Conservation (phyloP, 2,888 invertebrate species). For the Trimorus sp. region DNA sequence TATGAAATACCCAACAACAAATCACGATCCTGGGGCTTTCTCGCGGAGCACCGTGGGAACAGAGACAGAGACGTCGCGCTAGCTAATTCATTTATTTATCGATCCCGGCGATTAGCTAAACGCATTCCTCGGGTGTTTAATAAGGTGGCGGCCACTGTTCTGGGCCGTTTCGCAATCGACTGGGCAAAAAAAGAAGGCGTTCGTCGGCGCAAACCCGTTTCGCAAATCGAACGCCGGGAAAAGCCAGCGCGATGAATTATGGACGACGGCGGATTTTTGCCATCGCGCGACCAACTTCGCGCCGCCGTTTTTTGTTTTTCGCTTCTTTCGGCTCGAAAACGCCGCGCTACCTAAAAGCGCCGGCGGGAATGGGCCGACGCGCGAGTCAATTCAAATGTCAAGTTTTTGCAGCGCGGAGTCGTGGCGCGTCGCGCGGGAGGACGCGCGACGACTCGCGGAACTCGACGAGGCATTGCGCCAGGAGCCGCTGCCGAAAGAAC, state of each 20-base stretch:
- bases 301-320: background rate
- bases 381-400: constrained; percentile 71
- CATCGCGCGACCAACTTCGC: constrained; percentile 13
- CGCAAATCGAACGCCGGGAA: constrained; percentile 19
- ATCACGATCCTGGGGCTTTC: no score
- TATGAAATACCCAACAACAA: no score
- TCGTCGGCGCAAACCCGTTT: background rate
- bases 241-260: constrained; percentile 36
- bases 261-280: constrained; percentile 21
- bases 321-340: constrained; percentile 3
- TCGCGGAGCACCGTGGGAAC: no score
- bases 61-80: no score
- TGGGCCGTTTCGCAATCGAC: no score
- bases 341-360: constrained; percentile 33
- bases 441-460: constrained; percentile 70
- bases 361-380: no score
- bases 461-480: constrained; percentile 68
- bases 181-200: background rate
- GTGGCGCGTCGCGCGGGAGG: constrained; percentile 73
- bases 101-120: no score
- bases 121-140: no score
- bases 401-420: constrained; percentile 70
- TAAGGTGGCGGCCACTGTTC: no score
- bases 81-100: no score
- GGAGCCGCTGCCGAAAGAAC: constrained; percentile 29